Evolutionary conservation across 2,797 vertebrate genomes (phyloP).

Genomic region (Meda fulgida): DNA sequence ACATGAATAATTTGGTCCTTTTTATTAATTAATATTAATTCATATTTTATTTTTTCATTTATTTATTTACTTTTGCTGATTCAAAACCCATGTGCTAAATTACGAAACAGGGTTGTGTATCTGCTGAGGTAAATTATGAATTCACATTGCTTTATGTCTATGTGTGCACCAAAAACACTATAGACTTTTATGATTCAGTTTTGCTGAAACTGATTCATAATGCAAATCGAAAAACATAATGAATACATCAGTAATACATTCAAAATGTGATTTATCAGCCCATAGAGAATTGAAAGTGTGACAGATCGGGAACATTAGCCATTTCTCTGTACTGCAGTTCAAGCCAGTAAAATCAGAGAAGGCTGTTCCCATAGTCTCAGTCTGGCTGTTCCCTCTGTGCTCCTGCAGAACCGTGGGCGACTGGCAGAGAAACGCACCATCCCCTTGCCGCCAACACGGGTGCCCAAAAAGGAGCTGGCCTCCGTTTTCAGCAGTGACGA

Average conservation of each 20-base stretch:
- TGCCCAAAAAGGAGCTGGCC: slow-evolving; percentile 92
- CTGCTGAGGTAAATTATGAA: background rate
- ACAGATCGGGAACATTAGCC: slow-evolving; percentile 6
- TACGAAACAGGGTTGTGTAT: background rate
- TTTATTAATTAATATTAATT: too few relatives aligned
- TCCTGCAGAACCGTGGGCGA: slow-evolving; percentile 91
- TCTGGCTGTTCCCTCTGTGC: slow-evolving; percentile 57
- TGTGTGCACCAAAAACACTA: background rate
- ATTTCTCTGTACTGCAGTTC: slow-evolving; percentile 34
- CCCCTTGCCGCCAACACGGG: slow-evolving; percentile 85
- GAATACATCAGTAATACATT: slow-evolving; percentile 10
- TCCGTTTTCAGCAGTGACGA: slow-evolving; percentile 90
- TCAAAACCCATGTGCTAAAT: background rate
- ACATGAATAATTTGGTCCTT: background rate
- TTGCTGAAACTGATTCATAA: background rate
- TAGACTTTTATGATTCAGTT: slow-evolving; percentile 2
- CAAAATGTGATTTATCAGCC: slow-evolving; percentile 29
- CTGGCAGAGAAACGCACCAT: slow-evolving; percentile 96
- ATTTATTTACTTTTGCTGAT: background rate
- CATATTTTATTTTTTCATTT: too few relatives aligned
- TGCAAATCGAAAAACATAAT: background rate
- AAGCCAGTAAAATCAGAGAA: slow-evolving; percentile 31
- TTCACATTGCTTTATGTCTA: background rate
- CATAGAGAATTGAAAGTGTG: slow-evolving; percentile 5
- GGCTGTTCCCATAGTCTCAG: slow-evolving; percentile 53